Conservation (phyloP, 2,888 invertebrate species). For the Sphaerolaimus hirsutus region DNA sequence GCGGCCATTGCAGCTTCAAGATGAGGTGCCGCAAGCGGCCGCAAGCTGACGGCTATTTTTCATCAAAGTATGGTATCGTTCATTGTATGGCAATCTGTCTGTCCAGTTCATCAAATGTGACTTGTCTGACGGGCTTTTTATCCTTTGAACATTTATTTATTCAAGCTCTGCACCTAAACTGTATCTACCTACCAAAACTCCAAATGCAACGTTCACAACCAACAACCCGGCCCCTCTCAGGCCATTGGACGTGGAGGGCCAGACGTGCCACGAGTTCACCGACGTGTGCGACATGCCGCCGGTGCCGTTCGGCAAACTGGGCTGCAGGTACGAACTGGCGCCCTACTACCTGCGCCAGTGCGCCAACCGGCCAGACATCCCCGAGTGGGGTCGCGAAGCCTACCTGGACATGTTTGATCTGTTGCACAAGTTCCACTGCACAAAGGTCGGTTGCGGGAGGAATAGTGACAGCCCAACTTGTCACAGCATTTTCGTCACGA, state of each 20-base stretch:
- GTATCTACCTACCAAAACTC: too few species aligned
- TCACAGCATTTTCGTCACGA: too few species aligned
- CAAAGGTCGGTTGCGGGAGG: too few species aligned
- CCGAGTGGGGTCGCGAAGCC: constrained; percentile 2
- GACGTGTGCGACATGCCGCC: constrained; percentile 3
- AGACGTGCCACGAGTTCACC: constrained; percentile 3
- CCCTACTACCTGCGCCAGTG: background rate
- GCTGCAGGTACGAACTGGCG: background rate
- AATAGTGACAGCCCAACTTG: too few species aligned
- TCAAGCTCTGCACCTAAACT: too few species aligned
- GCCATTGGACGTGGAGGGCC: background rate
- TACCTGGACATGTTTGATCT: background rate
- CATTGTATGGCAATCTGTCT: too few species aligned
- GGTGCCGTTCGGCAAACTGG: background rate
- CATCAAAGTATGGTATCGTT: too few species aligned
- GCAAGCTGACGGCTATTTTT: background rate
- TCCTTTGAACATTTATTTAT: too few species aligned
- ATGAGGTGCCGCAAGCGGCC: constrained; percentile 3
- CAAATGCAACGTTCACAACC: too few species aligned
- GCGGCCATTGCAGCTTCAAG: constrained; percentile 5
- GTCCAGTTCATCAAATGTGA: too few species aligned
- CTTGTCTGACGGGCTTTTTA: too few species aligned
- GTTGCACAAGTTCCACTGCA: constrained; percentile 2
- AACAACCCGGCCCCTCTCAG: too few species aligned
- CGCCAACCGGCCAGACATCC: constrained; percentile 1